phyloP scores from a whole-genome alignment of 2,888 invertebrate species.

The Tinea semifulvella region DNA sequence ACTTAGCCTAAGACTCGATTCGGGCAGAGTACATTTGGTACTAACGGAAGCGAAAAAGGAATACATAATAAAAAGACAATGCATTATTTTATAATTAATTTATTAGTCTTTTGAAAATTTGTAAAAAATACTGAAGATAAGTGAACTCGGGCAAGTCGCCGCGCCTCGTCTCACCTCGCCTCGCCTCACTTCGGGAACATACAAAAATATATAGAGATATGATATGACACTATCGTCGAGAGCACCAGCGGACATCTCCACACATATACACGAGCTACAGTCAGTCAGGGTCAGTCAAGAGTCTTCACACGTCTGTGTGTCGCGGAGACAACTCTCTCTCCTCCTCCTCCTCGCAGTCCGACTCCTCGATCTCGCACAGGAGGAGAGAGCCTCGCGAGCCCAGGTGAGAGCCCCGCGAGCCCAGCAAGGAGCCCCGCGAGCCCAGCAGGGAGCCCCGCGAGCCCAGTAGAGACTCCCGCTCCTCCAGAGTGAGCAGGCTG shows the following conservation, averaged over 20 bases:
- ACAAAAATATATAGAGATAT: slow-evolving; percentile 11
- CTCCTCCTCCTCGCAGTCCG: slow-evolving; percentile 49
- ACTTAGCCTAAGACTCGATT: too few species aligned
- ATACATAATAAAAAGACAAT: slow-evolving; percentile 3
- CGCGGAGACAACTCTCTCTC: slow-evolving; percentile 61
- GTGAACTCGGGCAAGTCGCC: slow-evolving; percentile 1
- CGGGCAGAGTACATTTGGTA: neutral
- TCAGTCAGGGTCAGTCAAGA: slow-evolving; percentile 14
- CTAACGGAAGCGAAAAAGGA: neutral
- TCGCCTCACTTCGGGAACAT: neutral
- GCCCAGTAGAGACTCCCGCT: slow-evolving; percentile 23
- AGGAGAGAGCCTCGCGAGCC: slow-evolving; percentile 87
- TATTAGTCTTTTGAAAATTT: neutral
- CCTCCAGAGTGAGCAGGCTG: slow-evolving; percentile 70
- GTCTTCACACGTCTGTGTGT: slow-evolving; percentile 24
- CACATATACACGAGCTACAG: neutral
- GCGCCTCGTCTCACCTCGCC: neutral
- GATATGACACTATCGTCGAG: slow-evolving; percentile 23
- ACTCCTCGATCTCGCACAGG: slow-evolving; percentile 93
- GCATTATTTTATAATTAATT: neutral
- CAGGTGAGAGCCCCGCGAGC: neutral
- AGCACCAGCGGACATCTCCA: slow-evolving; percentile 20
- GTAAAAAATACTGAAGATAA: slow-evolving; percentile 4
- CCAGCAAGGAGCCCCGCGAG: slow-evolving; percentile 72
- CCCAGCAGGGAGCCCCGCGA: slow-evolving; percentile 90